These are phyloP conservation scores for Tachycineta bicolor DNA, from an alignment of 2,113 vertebrate species.

Conservation along the genomic window DNA sequence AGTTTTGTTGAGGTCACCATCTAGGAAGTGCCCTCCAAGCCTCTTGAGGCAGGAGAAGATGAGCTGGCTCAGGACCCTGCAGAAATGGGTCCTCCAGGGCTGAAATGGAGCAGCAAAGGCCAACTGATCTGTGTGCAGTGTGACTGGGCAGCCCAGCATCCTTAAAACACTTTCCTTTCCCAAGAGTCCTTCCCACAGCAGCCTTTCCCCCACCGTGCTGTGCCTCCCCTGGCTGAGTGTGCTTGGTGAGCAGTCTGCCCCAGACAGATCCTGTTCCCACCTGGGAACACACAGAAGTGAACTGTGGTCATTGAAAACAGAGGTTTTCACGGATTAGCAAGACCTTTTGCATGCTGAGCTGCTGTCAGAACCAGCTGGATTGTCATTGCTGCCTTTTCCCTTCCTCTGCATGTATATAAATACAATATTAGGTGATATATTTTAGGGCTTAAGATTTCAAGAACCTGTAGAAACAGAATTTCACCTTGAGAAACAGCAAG, in stretches of 20 bases:
- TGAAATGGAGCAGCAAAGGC: background rate
- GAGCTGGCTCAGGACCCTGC: background rate
- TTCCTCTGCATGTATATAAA: background rate
- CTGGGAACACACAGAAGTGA: background rate
- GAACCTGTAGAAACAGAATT: background rate
- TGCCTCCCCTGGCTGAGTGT: background rate
- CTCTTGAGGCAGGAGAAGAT: background rate
- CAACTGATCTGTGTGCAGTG: background rate
- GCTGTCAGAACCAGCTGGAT: background rate
- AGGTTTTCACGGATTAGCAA: background rate
- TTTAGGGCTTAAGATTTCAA: background rate
- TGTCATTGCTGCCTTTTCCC: background rate
- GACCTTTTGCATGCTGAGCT: background rate
- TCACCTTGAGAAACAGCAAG: slow-evolving; percentile 42
- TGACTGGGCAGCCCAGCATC: background rate
- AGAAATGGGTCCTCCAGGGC: background rate
- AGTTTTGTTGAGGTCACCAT: background rate
- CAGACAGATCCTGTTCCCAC: background rate
- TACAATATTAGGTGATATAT: background rate
- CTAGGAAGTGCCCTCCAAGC: background rate
- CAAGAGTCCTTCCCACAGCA: background rate
- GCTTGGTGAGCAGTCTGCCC: background rate
- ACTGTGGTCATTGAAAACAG: background rate
- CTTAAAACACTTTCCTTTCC: background rate
- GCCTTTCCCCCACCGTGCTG: background rate